These are phyloP conservation scores for Tyria jacobaeae DNA, from an alignment of 2,888 invertebrate species.

Conservation along the genomic window DNA sequence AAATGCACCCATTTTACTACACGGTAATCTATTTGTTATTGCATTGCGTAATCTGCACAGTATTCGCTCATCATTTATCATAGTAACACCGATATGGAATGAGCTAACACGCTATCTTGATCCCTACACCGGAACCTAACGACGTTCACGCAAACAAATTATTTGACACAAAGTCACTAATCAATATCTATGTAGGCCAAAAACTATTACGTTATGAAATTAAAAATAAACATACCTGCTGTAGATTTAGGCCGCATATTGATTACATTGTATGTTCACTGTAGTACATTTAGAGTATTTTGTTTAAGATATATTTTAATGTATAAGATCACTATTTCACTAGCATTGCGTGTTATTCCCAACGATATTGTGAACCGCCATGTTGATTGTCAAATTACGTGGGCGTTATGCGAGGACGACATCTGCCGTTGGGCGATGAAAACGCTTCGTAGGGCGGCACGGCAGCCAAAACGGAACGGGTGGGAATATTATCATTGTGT, in stretches of 20 bases:
- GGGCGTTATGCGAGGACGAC: conserved; percentile 56
- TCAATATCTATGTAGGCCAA: conserved; percentile 61
- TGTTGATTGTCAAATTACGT: conserved; percentile 53
- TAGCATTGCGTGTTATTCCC: conserved; percentile 59
- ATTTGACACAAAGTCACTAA: conserved; percentile 55
- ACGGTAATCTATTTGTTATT: conserved; percentile 46
- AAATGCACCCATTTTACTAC: conserved; percentile 66
- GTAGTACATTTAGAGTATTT: conserved; percentile 16
- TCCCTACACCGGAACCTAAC: background rate
- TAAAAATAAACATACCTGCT: conserved; percentile 42
- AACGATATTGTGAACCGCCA: conserved; percentile 49
- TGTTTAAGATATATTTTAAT: conserved; percentile 14
- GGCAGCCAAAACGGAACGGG: conserved; percentile 35
- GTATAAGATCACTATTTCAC: conserved; percentile 50
- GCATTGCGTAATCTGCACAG: conserved; percentile 47
- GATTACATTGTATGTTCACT: conserved; percentile 34
- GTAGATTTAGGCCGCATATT: conserved; percentile 37
- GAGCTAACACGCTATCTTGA: background rate
- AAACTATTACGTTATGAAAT: conserved; percentile 26
- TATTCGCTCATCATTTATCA: conserved; percentile 4
- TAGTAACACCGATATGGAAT: conserved; percentile 2
- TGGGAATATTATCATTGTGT: conserved; percentile 44
- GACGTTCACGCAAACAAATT: conserved; percentile 18
- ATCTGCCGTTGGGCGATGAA: conserved; percentile 62
- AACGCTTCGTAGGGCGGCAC: conserved; percentile 45